Conservation (phyloP, 37 sponge, comb jelly and placozoan genomes). For the Halichondria panicea region DNA sequence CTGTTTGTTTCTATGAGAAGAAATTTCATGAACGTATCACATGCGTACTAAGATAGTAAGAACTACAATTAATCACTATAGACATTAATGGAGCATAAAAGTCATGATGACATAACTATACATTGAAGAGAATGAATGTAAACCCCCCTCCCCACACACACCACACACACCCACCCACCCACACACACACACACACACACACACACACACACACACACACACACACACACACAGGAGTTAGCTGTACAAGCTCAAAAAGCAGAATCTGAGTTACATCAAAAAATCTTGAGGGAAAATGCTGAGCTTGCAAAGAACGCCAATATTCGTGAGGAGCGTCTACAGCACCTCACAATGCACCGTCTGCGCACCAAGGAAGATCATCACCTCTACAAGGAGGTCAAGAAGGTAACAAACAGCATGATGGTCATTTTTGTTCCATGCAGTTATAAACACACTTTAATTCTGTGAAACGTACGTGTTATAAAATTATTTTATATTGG, state of each 20-base stretch:
- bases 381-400: slow-evolving; percentile 53
- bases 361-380: slow-evolving; percentile 51
- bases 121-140: background rate
- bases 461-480: background rate
- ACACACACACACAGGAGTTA: slow-evolving; percentile 32
- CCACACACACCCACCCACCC: background rate
- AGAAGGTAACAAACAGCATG: slow-evolving; percentile 36
- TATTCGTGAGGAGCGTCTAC: slow-evolving; percentile 34
- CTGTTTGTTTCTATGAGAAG: slow-evolving; percentile 5
- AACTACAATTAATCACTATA: no score
- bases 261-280: slow-evolving; percentile 67
- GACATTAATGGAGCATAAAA: no score
- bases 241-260: slow-evolving; percentile 58
- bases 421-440: background rate
- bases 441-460: background rate
- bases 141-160: background rate
- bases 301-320: slow-evolving; percentile 57
- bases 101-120: no score
- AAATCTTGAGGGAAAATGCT: slow-evolving; percentile 65
- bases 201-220: background rate
- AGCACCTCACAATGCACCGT: slow-evolving; percentile 25
- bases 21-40: no score
- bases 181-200: background rate
- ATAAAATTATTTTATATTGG: background rate
- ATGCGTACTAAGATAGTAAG: no score